Base-by-base conservation (phyloP, 2,888 invertebrate genomes). In the Tenthredo notha region DNA sequence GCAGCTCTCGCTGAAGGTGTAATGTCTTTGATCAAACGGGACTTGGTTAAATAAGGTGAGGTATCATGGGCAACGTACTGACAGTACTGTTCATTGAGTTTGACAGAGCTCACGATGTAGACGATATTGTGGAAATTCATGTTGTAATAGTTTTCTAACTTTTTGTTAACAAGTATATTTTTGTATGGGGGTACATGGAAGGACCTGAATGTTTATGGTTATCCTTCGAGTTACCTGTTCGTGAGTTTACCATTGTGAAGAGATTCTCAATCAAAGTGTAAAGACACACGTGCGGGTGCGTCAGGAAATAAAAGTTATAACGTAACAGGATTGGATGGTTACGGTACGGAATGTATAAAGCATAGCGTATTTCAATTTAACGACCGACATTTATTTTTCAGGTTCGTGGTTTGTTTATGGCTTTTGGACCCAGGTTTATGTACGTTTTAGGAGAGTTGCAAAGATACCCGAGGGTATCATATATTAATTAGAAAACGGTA, bases 351-450 rank as follows among this genome's bases (percentile, higher is more conserved):
- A 80, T 80, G 58, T 80, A 80, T 80, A n/a, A 61, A 80, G 58
- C 80, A 54, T 54, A 80, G 80, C 80, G 80, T 80, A 58, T 80
- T 80, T 80, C 80, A 80, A 80, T 80, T 80, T 80, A 80, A 80
- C 80, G 80, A 80, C 80, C 43, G 80, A 80, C 80, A 80, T 80
- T 80, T 80, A 80, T 80, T 80, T 80, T 58, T 80, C 40, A 21
- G 40, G 58, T 58, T 61, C 58, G 80, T 80, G 61, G 50, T 80
- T 80, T 61, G n/a, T 80, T 80, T 61, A 80, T 61, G 61, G 61
- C 50, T 61, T 50, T 40, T 61, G 58, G 80, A 61, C 40, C 61
- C 58, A 21, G 80, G 61, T 61, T 61, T 80, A 80, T 61, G 61
- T 80, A 29, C 61, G 21, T 80, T 61, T 80, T 21, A 33, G 80